Evolutionary conservation across 2,113 vertebrate species (phyloP).

Genomic region (Nansenia antarctica): DNA sequence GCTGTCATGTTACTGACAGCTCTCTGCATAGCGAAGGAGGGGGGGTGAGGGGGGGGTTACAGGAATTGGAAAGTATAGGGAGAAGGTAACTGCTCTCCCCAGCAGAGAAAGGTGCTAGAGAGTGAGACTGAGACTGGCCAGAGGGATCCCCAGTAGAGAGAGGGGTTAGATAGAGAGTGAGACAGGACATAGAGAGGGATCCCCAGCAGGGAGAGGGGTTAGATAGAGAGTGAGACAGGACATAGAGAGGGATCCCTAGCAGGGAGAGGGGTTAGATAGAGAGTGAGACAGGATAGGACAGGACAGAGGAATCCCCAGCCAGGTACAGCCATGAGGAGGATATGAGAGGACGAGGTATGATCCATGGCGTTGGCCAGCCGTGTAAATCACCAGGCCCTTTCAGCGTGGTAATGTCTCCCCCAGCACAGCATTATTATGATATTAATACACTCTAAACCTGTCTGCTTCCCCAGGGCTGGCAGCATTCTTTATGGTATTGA

Average conservation of each 20-base stretch:
- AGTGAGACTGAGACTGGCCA: too few species aligned
- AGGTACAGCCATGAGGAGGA: conserved; percentile 4
- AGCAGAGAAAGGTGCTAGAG: too few species aligned
- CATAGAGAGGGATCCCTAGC: background rate
- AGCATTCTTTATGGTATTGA: conserved; percentile 96
- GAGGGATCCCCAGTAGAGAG: background rate
- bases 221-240: conserved; percentile 3
- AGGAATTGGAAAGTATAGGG: background rate
- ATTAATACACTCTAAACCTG: conserved; percentile 78
- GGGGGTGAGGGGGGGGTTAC: conserved; percentile 38
- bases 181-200: background rate
- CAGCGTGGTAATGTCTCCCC: conserved; percentile 62
- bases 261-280: background rate
- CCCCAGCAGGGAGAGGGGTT: conserved; percentile 17
- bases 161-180: background rate
- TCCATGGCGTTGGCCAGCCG: conserved; percentile 49
- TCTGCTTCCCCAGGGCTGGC: conserved; percentile 78
- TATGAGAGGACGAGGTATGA: conserved; percentile 41
- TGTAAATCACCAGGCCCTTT: conserved; percentile 69
- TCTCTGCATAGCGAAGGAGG: too few species aligned
- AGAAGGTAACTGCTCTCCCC: background rate
- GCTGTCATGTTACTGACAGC: too few species aligned
- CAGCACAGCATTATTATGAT: conserved; percentile 76
- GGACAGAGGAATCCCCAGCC: background rate
- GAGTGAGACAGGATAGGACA: conserved; percentile 13